Percentiles rank a stretch among this genome's conserved stretches.
Evolutionary conservation across 2,113 vertebrate species (phyloP).

Genomic region (Hippolais icterina): DNA sequence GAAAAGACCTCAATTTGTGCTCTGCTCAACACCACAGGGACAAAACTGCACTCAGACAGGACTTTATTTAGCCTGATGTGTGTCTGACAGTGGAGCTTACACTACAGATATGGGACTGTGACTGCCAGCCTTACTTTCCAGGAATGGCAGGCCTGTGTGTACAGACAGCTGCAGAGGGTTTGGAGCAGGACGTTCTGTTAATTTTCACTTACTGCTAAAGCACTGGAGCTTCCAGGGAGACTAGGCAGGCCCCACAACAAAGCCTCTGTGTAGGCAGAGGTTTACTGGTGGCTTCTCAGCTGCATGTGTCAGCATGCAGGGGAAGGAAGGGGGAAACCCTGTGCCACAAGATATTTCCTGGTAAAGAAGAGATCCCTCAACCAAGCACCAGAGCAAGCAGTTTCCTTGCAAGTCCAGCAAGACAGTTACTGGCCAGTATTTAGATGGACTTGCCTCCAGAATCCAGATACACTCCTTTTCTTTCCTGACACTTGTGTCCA

Average conservation of each 20-base stretch:
- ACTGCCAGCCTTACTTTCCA: slow-evolving; percentile 38
- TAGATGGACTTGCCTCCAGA: not conserved
- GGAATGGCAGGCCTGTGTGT: not conserved
- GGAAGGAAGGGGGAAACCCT: not conserved
- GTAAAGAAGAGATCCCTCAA: not conserved
- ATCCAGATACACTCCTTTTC: not conserved
- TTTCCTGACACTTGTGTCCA: not conserved
- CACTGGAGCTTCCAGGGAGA: not conserved
- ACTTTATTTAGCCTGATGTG: not conserved
- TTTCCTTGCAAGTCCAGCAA: not conserved
- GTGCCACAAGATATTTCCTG: not conserved
- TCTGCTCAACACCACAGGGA: not conserved
- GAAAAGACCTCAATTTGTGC: not conserved
- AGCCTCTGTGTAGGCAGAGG: not conserved
- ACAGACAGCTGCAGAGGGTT: not conserved
- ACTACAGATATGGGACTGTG: not conserved
- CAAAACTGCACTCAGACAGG: not conserved
- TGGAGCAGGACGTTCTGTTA: not conserved
- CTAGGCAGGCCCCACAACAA: not conserved
- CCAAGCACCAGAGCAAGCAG: not conserved
- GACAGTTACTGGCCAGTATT: not conserved
- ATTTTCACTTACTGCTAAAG: not conserved
- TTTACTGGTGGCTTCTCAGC: not conserved
- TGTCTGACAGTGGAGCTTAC: not conserved
- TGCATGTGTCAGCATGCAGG: not conserved